Base-by-base conservation (phyloP, 2,888 invertebrate species). In the Erebia palarica region DNA sequence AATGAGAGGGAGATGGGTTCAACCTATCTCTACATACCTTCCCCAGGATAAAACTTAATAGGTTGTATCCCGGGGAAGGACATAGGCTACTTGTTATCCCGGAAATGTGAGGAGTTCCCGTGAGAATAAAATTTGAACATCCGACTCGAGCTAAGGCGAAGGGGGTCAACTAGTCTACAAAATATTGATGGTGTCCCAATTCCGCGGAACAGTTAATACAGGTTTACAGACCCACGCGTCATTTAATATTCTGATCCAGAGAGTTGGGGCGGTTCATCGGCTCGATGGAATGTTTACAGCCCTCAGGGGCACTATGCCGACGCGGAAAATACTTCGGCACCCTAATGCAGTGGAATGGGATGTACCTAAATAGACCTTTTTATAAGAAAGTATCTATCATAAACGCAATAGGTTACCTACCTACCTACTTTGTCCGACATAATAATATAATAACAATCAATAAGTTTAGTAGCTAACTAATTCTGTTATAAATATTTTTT, bases 211-310 rank as follows among this genome's bases (percentile, higher is more conserved):
- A 44, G 21, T 44, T 21, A 57, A 63, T 63, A 49, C 63, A 53
- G 36, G 51, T 1, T 47, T 47, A 44, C 57, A 44, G 21, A 18
- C 66, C 66, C 59, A 53, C 71, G 64, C 71, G 76, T 79, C 79
- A 79, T 79, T 79, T 80, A 80, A 78, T 79, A 80, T 78, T 78
- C 76, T 75, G 79, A 76, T 77, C 78, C 75, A 78, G 74, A 78
- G 75, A 78, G 75, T 77, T 74, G 77, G 75, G 73, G 73, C 69
- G 64, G 74, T 64, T 53, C 59, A 66, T 68, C 67, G 68, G 65
- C 70, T 63, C 69, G 71, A 73, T 74, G 67, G 65, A 71, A 65
- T 70, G 73, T 73, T 75, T 75, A 78, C 72, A 68, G 74, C 70
- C 68, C 77, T 73, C 74, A 9, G 65, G 75, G 75, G 70, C 49